Conservation (phyloP, 2,113 vertebrate species). For the Strix uralensis region DNA sequence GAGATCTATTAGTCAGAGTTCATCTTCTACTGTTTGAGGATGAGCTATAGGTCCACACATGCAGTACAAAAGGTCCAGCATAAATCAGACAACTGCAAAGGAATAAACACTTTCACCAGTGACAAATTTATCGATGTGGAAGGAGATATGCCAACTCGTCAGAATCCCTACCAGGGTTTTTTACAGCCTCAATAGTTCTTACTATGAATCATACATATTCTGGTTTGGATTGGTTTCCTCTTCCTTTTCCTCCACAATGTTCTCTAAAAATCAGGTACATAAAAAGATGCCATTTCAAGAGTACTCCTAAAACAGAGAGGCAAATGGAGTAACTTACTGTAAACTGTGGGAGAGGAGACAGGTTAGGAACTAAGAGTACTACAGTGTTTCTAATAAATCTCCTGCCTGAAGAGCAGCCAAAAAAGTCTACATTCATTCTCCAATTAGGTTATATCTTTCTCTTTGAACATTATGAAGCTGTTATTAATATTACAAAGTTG, state of each 20-base stretch:
- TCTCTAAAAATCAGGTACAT: not conserved
- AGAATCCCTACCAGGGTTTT: not conserved
- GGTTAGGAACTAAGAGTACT: not conserved
- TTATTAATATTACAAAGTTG: constrained; percentile 1
- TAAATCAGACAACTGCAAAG: not conserved
- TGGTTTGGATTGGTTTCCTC: not conserved
- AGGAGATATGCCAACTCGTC: constrained; percentile 13
- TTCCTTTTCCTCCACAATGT: not conserved
- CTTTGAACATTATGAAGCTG: constrained; percentile 27
- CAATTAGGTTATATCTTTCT: constrained; percentile 24
- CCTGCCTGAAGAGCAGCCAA: constrained; percentile 25
- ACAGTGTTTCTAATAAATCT: constrained; percentile 21
- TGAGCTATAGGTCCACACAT: constrained; percentile 17
- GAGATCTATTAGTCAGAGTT: constrained; percentile 20
- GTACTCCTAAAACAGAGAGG: not conserved
- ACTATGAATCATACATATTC: not conserved
- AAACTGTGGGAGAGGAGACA: not conserved
- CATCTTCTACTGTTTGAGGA: constrained; percentile 11
- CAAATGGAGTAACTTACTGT: not conserved
- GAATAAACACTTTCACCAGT: constrained; percentile 6
- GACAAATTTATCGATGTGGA: constrained; percentile 15
- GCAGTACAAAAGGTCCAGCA: constrained; percentile 20
- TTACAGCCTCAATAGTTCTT: not conserved
- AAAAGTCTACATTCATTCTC: not conserved
- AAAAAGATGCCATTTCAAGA: not conserved